Evolutionary conservation across 2,113 vertebrate genomes (phyloP).

Genomic region (Notechis scutatus): DNA sequence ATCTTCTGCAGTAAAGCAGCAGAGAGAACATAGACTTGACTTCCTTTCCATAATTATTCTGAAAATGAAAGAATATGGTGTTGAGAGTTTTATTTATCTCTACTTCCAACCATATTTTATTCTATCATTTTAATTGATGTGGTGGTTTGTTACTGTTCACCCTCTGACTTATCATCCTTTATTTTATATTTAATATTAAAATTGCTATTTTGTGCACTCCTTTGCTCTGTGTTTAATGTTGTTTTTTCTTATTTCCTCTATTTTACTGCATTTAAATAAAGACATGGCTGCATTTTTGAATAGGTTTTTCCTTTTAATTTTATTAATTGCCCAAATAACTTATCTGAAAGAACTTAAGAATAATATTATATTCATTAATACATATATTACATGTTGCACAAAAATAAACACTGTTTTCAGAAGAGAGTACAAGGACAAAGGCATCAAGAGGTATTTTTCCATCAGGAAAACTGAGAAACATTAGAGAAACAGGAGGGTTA

Average conservation of each 20-base stretch:
- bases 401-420: neutral
- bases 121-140: neutral
- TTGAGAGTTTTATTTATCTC: neutral
- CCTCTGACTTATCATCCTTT: neutral
- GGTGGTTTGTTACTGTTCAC: neutral
- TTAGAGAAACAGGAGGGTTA: neutral
- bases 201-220: neutral
- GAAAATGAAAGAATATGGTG: neutral
- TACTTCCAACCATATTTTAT: neutral
- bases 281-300: neutral
- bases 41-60: neutral
- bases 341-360: neutral
- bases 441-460: neutral
- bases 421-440: neutral
- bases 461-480: neutral
- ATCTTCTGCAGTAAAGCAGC: neutral
- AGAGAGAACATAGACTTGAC: neutral
- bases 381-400: neutral
- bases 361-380: neutral
- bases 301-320: neutral
- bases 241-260: neutral
- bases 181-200: neutral
- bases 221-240: neutral
- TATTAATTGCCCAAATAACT: neutral
- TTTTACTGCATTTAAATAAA: neutral